These are phyloP conservation scores for Peromyscus attwateri DNA, from an alignment of 2,797 vertebrate genomes.

Conservation along the genomic window DNA sequence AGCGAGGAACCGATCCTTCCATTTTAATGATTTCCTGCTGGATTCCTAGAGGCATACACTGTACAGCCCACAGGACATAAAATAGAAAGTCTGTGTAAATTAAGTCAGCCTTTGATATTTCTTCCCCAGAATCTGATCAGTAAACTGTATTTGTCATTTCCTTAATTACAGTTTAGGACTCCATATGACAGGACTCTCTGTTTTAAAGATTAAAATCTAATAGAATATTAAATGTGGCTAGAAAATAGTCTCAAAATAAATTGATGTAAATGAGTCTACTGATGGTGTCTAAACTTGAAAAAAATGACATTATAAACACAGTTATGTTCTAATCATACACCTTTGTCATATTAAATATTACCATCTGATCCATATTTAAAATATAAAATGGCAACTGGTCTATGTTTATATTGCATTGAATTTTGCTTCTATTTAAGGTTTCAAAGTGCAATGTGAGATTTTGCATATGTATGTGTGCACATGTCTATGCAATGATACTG, in stretches of 20 bases:
- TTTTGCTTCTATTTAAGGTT: slow-evolving; percentile 51
- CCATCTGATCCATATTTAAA: slow-evolving; percentile 36
- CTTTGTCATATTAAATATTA: slow-evolving; percentile 32
- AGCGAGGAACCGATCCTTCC: not conserved
- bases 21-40: not conserved
- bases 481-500: not conserved
- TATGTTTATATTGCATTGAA: not conserved
- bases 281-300: slow-evolving; percentile 16
- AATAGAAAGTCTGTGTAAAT: not conserved
- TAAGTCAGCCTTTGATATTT: not conserved
- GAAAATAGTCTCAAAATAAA: slow-evolving; percentile 34
- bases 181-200: not conserved
- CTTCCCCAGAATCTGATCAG: not conserved
- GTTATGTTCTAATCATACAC: not conserved
- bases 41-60: not conserved
- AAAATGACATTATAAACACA: not conserved
- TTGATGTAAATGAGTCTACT: slow-evolving; percentile 46
- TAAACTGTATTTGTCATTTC: slow-evolving; percentile 20
- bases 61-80: not conserved
- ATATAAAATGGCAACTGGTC: not conserved
- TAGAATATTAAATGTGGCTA: slow-evolving; percentile 43
- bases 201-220: slow-evolving; percentile 16
- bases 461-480: not conserved
- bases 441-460: not conserved
- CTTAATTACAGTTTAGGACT: slow-evolving; percentile 27